Evolutionary conservation across 2,113 vertebrate genomes (phyloP).

Genomic region (Martes martes): DNA sequence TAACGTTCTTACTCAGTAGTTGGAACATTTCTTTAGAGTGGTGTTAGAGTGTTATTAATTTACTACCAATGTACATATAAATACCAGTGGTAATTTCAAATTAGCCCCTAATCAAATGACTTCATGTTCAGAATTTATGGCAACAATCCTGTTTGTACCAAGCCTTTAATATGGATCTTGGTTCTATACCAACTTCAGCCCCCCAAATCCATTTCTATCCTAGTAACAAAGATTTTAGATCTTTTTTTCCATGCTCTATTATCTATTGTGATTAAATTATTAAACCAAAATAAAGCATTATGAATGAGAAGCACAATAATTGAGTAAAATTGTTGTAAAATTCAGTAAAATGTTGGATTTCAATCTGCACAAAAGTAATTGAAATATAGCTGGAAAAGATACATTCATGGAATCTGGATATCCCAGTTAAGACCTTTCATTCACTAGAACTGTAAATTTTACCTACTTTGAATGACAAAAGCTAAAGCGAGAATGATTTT

Average conservation of each 20-base stretch:
- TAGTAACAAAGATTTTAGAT: not conserved
- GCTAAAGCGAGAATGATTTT: conserved; percentile 5
- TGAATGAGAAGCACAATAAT: not conserved
- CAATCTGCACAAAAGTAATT: not conserved
- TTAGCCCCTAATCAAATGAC: not conserved
- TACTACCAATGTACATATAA: not conserved
- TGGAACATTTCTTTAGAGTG: not conserved
- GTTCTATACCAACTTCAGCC: not conserved
- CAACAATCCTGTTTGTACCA: not conserved
- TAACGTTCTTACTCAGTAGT: not conserved
- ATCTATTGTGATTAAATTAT: not conserved
- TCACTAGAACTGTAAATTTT: not conserved
- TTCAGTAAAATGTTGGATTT: conserved; percentile 13
- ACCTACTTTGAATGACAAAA: conserved; percentile 7
- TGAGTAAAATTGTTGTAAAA: no score
- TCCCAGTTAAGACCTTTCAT: not conserved
- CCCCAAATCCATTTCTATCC: not conserved
- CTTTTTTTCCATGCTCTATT: not conserved
- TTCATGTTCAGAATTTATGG: not conserved
- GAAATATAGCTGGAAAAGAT: not conserved
- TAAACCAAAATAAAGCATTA: conserved; percentile 22
- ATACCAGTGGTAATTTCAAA: not conserved
- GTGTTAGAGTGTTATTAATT: not conserved
- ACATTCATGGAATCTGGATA: not conserved
- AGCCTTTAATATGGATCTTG: not conserved